A percentile compares a stretch with the other conserved stretches of the same genome.
Evolutionary conservation across 2,888 invertebrate genomes (phyloP).

Genomic region (Apamea epomidion): DNA sequence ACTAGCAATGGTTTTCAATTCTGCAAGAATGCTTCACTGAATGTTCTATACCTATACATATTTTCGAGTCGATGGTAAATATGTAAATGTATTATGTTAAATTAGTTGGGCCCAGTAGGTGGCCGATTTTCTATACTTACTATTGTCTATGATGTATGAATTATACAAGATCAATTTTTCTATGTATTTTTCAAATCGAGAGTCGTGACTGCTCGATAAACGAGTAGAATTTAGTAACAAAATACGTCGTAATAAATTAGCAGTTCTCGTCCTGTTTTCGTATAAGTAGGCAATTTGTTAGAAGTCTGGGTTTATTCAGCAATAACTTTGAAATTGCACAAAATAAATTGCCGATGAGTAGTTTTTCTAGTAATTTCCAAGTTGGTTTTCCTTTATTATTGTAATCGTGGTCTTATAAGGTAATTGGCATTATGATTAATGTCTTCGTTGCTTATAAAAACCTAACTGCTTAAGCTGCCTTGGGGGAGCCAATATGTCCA

Average conservation of each 20-base stretch:
- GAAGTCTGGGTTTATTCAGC: slow-evolving; percentile 15
- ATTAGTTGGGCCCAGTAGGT: not conserved
- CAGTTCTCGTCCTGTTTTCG: slow-evolving; percentile 14
- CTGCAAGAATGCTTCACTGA: not conserved
- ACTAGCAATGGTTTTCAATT: not conserved
- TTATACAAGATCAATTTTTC: not conserved
- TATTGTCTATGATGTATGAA: not conserved
- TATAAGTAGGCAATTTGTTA: slow-evolving; percentile 7
- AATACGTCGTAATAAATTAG: slow-evolving; percentile 13
- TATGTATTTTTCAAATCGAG: slow-evolving; percentile 14
- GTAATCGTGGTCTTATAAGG: not conserved
- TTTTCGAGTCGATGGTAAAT: not conserved
- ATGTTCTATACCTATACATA: not conserved
- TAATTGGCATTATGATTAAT: not conserved
- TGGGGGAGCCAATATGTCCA: too few relatives aligned
- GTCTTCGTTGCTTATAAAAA: not conserved
- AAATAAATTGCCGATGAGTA: slow-evolving; percentile 15
- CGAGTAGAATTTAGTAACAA: not conserved
- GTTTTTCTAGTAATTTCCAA: slow-evolving; percentile 18
- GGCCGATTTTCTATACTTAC: not conserved
- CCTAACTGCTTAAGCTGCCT: too few relatives aligned
- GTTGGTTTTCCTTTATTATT: slow-evolving; percentile 30
- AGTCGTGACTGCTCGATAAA: slow-evolving; percentile 25
- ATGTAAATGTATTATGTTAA: not conserved
- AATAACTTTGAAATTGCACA: slow-evolving; percentile 10